Base-by-base conservation (phyloP, 2,888 invertebrate genomes). In the Heliconius charithonia region DNA sequence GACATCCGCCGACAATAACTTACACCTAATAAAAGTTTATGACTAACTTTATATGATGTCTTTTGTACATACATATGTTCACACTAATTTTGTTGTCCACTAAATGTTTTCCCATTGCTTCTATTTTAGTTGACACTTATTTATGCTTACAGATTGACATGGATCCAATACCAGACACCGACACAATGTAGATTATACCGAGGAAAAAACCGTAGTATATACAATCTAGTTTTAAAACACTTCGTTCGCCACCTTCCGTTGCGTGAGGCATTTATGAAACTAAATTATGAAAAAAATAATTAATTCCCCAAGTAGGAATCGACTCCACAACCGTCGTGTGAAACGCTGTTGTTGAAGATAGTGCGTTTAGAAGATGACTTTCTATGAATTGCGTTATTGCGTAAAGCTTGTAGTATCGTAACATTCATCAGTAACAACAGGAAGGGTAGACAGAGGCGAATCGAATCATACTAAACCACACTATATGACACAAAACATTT, bases 1-100 rank as follows among this genome's bases (percentile, higher is more conserved):
- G 69, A 76, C 72, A 67, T 79, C 81, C 78, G 72, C 67, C 67
- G 63, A 72, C 74, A 72, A 67, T 74, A 71, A 41, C 65, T 37
- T 45, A 76, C 32, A 45, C 51, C 67, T 41, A 73, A 73, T 77
- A 66, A 65, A 41, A 62, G 0, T 74, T 74, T 74, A 74, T 74
- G 74, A 73, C 41, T 73, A 27, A 73, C 62, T 73, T 62, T 74
- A 72, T 72, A 29, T 32, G 22, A 9, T 59, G 62, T n/a, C 19
- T 13, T n/a, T 22, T 62, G 32, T 62, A 73, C 62, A 73, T 62
- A 73, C 62, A 73, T 73, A 45, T 65, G 63, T 76, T 70, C 41
- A 66, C 29, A 70, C 32, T 70, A 13, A 63, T 51, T 76, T 76
- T 25, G 45, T 70, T 29, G 7, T 16, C 45, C 32, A 32, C 32